These are phyloP conservation scores for Tinamus major DNA, from an alignment of 2,797 vertebrate genomes.

Conservation along the genomic window DNA sequence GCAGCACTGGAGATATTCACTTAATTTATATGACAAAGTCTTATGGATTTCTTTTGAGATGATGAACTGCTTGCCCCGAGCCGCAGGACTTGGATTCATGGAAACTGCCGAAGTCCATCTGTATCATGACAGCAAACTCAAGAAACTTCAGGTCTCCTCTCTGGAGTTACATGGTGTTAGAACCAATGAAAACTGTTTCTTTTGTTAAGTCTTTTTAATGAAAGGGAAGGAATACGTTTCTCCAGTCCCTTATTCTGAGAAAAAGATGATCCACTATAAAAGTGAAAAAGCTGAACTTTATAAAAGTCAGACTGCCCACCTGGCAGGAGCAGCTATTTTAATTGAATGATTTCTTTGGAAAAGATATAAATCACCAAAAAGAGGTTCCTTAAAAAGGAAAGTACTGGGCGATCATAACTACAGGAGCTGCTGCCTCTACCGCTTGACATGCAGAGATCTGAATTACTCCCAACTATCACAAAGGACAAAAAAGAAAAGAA, in stretches of 20 bases:
- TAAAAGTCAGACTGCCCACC: background rate
- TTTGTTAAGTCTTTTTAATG: background rate
- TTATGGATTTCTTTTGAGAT: background rate
- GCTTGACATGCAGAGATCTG: background rate
- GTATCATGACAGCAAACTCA: rapidly evolving
- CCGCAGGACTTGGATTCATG: background rate
- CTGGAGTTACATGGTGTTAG: background rate
- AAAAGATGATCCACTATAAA: background rate
- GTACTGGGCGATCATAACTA: background rate
- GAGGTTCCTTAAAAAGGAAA: background rate
- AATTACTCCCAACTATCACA: background rate
- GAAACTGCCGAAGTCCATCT: background rate
- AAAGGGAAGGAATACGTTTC: background rate
- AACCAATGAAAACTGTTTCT: background rate
- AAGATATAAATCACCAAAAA: background rate
- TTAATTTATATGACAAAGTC: background rate
- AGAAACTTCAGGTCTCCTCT: background rate
- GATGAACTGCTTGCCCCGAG: background rate
- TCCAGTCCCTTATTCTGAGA: background rate
- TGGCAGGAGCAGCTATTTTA: background rate
- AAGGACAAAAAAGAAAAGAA: background rate
- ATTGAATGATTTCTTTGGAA: background rate
- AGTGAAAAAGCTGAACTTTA: background rate
- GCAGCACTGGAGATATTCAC: background rate
- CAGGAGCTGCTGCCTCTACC: background rate